Evolutionary conservation across 2,888 invertebrate genomes (phyloP).

Genomic region (Eupithecia subumbrata): DNA sequence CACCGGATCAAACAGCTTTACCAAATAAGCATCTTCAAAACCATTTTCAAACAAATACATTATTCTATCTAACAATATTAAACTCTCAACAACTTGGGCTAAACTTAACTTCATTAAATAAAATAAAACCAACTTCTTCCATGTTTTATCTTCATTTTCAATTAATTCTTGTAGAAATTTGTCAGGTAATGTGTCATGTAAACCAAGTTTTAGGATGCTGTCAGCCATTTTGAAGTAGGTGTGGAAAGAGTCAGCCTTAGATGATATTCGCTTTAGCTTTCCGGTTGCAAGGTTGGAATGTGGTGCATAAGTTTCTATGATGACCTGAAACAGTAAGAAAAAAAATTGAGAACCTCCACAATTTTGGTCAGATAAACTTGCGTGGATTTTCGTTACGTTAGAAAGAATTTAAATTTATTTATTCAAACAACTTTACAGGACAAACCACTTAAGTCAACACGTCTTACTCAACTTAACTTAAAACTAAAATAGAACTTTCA

Average conservation of each 20-base stretch:
- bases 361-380: neutral
- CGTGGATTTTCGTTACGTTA: neutral
- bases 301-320: slow-evolving; percentile 65
- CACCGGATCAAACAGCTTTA: slow-evolving; percentile 92
- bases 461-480: too few species aligned
- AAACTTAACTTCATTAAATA: slow-evolving; percentile 90
- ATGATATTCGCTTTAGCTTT: slow-evolving; percentile 86
- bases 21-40: slow-evolving; percentile 82
- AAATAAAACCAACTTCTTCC: slow-evolving; percentile 87
- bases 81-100: slow-evolving; percentile 91
- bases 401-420: too few species aligned
- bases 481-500: too few species aligned
- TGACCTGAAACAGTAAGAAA: slow-evolving; percentile 59
- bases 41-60: slow-evolving; percentile 89
- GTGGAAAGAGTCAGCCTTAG: slow-evolving; percentile 85
- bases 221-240: slow-evolving; percentile 89
- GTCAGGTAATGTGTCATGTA: slow-evolving; percentile 68
- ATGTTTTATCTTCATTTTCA: slow-evolving; percentile 60
- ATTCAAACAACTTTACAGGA: too few species aligned
- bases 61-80: slow-evolving; percentile 92
- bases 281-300: slow-evolving; percentile 62
- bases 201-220: slow-evolving; percentile 83
- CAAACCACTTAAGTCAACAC: too few species aligned
- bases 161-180: slow-evolving; percentile 55
- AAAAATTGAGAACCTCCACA: neutral